Evolutionary conservation across 2,888 invertebrate genomes (phyloP).

Genomic region (Caenorhabditis sp.): DNA sequence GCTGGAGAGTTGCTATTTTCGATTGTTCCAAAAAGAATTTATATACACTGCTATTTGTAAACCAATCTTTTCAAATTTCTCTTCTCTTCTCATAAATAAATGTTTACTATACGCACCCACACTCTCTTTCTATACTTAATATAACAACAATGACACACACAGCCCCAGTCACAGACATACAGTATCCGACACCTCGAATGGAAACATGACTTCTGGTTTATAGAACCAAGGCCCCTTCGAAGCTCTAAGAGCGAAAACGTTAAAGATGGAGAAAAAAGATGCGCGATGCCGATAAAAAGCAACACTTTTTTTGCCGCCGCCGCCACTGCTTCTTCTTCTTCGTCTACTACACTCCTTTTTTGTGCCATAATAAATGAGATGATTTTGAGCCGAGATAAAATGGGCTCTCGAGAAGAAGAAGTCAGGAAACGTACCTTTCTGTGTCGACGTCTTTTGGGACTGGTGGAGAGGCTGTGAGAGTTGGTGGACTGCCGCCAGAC

Average conservation of each 20-base stretch:
- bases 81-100: not conserved
- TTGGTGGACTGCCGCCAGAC: constrained; percentile 3
- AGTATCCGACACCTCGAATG: not conserved
- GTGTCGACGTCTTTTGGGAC: constrained; percentile 9
- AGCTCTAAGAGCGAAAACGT: not conserved
- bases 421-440: constrained; percentile 9
- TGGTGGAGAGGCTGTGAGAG: constrained; percentile 10
- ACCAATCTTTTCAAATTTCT: not conserved
- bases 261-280: not conserved
- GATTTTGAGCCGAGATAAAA: not conserved
- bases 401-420: not conserved
- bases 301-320: not conserved
- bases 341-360: not conserved
- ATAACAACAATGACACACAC: too few species aligned
- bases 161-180: too few species aligned
- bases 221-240: not conserved
- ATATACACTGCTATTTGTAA: not conserved
- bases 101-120: not conserved
- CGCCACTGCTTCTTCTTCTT: not conserved
- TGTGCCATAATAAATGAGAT: constrained; percentile 4
- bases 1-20: too few species aligned
- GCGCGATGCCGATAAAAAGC: not conserved
- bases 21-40: not conserved
- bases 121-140: not conserved
- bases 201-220: too few species aligned